phyloP scores from a whole-genome alignment of 2,113 vertebrate genomes.

The Jacana jacana region DNA sequence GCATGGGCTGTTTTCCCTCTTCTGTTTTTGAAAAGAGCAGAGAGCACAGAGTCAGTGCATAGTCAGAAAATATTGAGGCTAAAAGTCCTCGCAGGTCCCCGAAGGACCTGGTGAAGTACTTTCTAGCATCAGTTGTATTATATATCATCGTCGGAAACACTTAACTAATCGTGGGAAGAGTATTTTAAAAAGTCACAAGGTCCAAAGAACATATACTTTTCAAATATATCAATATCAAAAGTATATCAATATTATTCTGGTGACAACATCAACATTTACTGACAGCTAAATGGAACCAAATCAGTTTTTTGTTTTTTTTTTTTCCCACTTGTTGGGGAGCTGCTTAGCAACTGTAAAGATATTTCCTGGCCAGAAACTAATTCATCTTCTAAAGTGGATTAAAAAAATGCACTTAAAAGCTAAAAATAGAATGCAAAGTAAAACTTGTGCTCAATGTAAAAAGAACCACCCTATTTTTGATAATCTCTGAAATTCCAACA shows the following conservation, averaged over 20 bases:
- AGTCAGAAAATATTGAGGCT: background rate
- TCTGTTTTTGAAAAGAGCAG: background rate
- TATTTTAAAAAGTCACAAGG: background rate
- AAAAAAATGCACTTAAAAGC: background rate
- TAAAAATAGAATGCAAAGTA: background rate
- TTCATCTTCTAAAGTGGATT: background rate
- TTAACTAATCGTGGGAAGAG: background rate
- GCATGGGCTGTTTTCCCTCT: background rate
- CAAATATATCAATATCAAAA: background rate
- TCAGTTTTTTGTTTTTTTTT: background rate
- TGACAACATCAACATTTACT: conserved; percentile 20
- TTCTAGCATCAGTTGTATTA: background rate
- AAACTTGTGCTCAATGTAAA: background rate
- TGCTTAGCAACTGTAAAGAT: background rate
- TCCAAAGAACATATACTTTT: background rate
- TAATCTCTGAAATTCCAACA: background rate
- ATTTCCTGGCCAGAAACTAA: background rate
- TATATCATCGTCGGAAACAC: background rate
- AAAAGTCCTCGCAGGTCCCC: background rate
- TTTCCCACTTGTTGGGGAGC: background rate
- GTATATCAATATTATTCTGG: conserved; percentile 1
- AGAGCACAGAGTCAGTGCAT: background rate
- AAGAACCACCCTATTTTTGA: background rate
- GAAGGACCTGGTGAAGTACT: background rate
- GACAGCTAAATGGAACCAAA: conserved; percentile 27